phyloP scores from a whole-genome alignment of 2,888 invertebrate genomes.

The Spodoptera picta region DNA sequence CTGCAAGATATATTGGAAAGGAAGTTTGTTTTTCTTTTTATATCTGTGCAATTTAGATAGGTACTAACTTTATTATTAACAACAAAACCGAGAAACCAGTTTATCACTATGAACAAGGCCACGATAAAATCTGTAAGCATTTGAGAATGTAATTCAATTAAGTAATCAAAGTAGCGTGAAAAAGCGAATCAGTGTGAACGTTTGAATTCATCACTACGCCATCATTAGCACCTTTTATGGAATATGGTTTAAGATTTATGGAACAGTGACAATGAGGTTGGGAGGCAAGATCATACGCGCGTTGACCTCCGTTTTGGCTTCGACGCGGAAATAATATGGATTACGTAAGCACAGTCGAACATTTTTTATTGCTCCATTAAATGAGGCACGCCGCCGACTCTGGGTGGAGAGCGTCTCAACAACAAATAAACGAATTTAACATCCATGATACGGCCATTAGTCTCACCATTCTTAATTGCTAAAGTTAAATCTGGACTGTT shows the following conservation, averaged over 20 bases:
- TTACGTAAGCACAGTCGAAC: conserved; percentile 88
- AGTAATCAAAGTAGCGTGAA: conserved; percentile 27
- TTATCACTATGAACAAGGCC: conserved; percentile 39
- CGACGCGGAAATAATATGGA: conserved; percentile 87
- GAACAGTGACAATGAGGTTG: conserved; percentile 57
- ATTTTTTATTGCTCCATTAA: conserved; percentile 88
- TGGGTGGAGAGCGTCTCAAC: conserved; percentile 82
- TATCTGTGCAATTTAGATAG: conserved; percentile 15
- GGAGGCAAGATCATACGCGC: conserved; percentile 74
- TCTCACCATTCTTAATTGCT: conserved; percentile 76
- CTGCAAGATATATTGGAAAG: background rate
- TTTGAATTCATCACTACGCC: conserved; percentile 20
- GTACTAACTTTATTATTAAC: conserved; percentile 36
- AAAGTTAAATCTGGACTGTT: conserved; percentile 68
- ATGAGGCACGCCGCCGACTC: conserved; percentile 84
- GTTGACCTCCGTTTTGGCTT: conserved; percentile 79
- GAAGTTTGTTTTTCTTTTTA: conserved; percentile 1
- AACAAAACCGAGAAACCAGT: conserved; percentile 40
- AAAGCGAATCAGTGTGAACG: conserved; percentile 20
- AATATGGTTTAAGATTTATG: conserved; percentile 49
- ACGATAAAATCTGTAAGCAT: conserved; percentile 17
- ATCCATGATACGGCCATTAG: conserved; percentile 76
- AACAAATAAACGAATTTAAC: conserved; percentile 79
- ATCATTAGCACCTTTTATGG: conserved; percentile 38
- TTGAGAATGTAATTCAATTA: conserved; percentile 32